These are phyloP conservation scores for Cosmia pyralina DNA, from an alignment of 2,888 invertebrate species.

Conservation along the genomic window DNA sequence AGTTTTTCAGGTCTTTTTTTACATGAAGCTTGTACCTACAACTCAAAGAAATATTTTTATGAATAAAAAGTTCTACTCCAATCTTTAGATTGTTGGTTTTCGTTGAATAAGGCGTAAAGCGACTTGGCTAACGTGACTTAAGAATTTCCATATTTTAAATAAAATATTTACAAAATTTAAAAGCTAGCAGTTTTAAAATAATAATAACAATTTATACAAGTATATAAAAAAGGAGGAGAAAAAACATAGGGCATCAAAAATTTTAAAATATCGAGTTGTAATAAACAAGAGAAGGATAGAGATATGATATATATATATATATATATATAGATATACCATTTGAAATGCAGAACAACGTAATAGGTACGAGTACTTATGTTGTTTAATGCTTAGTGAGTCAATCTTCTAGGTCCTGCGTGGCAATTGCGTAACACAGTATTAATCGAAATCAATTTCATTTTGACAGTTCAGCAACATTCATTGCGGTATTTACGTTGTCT, in stretches of 20 bases:
- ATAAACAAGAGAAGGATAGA: not conserved
- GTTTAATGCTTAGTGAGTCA: not conserved
- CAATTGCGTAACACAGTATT: too few relatives aligned
- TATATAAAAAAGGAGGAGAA: not conserved
- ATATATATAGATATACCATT: not conserved
- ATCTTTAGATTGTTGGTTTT: not conserved
- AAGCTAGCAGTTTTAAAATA: not conserved
- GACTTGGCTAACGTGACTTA: not conserved
- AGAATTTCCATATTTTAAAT: not conserved
- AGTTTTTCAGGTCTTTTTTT: not conserved
- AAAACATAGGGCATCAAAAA: not conserved
- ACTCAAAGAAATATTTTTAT: constrained; percentile 8
- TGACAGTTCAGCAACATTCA: too few relatives aligned
- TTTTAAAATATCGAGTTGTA: not conserved
- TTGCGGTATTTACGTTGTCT: too few relatives aligned
- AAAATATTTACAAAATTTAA: not conserved
- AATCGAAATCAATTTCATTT: too few relatives aligned
- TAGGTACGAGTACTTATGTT: not conserved
- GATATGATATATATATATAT: too few relatives aligned
- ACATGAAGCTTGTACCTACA: constrained; percentile 3
- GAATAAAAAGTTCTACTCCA: not conserved
- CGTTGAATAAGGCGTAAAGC: not conserved
- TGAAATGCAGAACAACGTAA: not conserved
- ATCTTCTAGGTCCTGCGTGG: not conserved
- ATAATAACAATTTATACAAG: not conserved